Evolutionary conservation across 2,888 invertebrate genomes (phyloP), one percentile per base, ranked within the genome.

Genomic region (Trachelus tabidus): DNA sequence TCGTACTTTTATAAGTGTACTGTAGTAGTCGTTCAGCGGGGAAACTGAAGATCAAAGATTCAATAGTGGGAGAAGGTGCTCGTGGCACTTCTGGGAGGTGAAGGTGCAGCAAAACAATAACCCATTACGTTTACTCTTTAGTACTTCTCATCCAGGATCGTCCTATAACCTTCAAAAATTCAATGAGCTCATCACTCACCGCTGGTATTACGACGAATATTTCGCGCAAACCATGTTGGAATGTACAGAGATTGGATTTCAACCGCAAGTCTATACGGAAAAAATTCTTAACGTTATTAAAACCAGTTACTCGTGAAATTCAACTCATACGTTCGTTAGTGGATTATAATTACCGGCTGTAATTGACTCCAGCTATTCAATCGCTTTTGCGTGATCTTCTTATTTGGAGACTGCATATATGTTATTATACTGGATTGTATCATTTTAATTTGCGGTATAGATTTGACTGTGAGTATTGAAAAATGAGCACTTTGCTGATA

Each of bases 181-280:
- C 23, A 56, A 56, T 23, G 23, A 56, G 56, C 23, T 9, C 23
- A 56, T 56, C 56, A 1, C 56, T 56, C 56, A 9, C 2, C 23
- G 56, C 23, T 23, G 23, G 56, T 23, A 56, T 56, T 56, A 23
- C 56, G 56, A 56, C 23, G 56, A 23, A 56, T 6, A 56, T 56
- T 56, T 56, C 31, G n/a, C 77, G 68, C 75, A 69, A 31, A 34
- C 75, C 75, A 69, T 56, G 68, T 68, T 77, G 85, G 85, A 86
- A 87, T 87, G 85, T 86, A 83, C 83, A 79, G 81, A 82, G 84
- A 86, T 87, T 87, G 83, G 83, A 83, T 87, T 87, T 85, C 88
- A 87, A 87, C 86, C 88, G 83, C 87, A 86, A 80, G 68, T 33
- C n/a, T 31, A 34, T 80, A 81, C 76, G 79, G 77, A 76, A 85